Base-by-base conservation (phyloP, 2,888 invertebrate species). In the Drosophila suboccidentalis region DNA sequence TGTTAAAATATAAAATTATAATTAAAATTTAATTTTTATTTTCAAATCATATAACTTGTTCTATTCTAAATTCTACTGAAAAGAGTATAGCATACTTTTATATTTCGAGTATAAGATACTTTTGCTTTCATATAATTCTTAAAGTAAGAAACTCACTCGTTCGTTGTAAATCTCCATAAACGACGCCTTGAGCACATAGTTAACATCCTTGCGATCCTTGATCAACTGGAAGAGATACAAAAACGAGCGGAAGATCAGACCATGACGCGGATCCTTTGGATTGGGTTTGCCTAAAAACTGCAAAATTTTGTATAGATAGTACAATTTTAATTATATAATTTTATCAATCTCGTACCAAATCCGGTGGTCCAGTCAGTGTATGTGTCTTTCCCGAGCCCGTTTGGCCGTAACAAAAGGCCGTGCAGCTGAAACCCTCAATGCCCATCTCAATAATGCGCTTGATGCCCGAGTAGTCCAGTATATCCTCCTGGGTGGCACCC, bases 351-450 rank as follows among this genome's bases (percentile, higher is more conserved):
- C 94, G 94, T 92, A 97, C 97, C 94, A 97, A 93, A 82, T 96
- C 96, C 0, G 97, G 97, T 11, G 97, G 97, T 74, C 98, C 98
- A 0, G 98, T 98, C 61, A 98, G 94, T 0, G 98, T 98, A 91
- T 98, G 98, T 0, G 98, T 98, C 93, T 98, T 98, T 5, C 98
- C 98, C 80, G 98, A 98, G 46, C 98, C 98, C 0, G 98, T 98
- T 93, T 98, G 98, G 1, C 98, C 98, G 93, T 98, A 98, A 91
- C 98, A 98, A 75, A 98, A 97, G 29, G 96, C 97, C 1, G 98
- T 98, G 90, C 98, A 97, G 34, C 97, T 96, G 92, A 98, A 98
- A 22, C 98, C 98, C 91, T 98, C 97, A 39, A 98, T 95, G 1
- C 98, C 97, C 97, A 98, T 98, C 92, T 98, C 97, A 65, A 98